phyloP scores from a whole-genome alignment of 2,113 vertebrate species.

The Macroglossus sobrinus region DNA sequence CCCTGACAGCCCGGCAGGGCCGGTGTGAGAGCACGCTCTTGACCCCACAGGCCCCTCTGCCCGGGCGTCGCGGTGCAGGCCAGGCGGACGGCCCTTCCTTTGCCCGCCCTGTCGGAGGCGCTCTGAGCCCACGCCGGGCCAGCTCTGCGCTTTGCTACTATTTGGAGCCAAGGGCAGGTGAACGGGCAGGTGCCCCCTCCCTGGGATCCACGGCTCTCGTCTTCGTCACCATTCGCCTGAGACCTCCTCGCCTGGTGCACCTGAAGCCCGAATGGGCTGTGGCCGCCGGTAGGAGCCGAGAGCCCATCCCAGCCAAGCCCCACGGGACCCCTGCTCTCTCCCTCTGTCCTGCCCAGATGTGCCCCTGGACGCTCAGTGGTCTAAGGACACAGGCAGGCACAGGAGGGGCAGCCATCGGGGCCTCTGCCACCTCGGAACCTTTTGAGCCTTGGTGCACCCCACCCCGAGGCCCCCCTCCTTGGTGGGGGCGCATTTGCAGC shows the following conservation, averaged over 20 bases:
- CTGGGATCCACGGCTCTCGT: background rate
- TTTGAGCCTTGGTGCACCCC: background rate
- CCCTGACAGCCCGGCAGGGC: background rate
- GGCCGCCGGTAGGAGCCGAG: background rate
- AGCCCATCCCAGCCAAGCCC: background rate
- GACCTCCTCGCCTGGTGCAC: accelerated
- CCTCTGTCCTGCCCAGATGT: background rate
- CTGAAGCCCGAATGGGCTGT: accelerated
- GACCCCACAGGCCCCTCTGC: background rate
- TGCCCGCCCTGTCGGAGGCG: accelerated
- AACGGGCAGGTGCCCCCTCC: background rate
- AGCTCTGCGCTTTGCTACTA: background rate
- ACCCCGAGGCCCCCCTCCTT: background rate
- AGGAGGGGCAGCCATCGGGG: background rate
- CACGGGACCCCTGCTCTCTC: accelerated
- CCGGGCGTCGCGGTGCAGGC: background rate
- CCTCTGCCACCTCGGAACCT: background rate
- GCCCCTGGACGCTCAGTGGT: background rate
- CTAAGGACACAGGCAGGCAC: background rate
- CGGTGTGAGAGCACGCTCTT: background rate
- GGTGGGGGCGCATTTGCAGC: background rate
- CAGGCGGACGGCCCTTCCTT: background rate
- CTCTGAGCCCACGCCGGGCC: background rate
- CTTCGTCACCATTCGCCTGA: accelerated
- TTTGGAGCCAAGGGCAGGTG: background rate